Base-by-base conservation (phyloP, 2,888 invertebrate species). In the Tetragonisca angustula region DNA sequence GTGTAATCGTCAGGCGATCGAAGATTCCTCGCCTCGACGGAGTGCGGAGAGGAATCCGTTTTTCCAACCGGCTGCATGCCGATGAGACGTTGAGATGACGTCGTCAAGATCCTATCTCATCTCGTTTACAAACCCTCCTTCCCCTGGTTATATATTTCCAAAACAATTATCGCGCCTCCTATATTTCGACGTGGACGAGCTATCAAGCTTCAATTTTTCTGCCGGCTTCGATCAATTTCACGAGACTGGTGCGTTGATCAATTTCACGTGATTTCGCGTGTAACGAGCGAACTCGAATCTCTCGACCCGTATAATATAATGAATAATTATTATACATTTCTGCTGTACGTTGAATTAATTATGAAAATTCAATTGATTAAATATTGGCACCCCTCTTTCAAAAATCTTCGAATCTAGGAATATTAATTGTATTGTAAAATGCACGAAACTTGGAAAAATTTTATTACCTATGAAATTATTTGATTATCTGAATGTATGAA, bases 81-180 rank as follows among this genome's bases (percentile, higher is more conserved):
- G 85, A 87, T 85, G 81, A 84, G 80, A 87, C 61, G 78, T 76
- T 83, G 83, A 87, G 83, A 83, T 87, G 84, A 77, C 79, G 85
- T 87, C 81, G 68, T 77, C 72, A 59, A 69, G 64, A 78, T 67
- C 72, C 68, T 56, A 62, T 75, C 61, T 27, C 27, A 21, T 32
- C 27, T 50, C 11, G 43, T 49, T 49, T 11, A 4, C 24, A 67
- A 67, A 9, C 69, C 32, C 13, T 2, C 15, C n/a, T 32, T 70
- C 49, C 59, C 43, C 27, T 59, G 0, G 49, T 49, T 72, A 72
- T 24, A 72, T 24, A 43, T 49, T 21, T 59, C 9, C 32, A 54
- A 68, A 67, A 62, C 43, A 56, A 67, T 72, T 72, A 64, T 52
- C 68, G 21, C 17, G 36, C 4, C 24, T 71, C 24, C n/a, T n/a